phyloP scores from a whole-genome alignment of 1,140 invertebrate genomes.

The Papilio glaucus region DNA sequence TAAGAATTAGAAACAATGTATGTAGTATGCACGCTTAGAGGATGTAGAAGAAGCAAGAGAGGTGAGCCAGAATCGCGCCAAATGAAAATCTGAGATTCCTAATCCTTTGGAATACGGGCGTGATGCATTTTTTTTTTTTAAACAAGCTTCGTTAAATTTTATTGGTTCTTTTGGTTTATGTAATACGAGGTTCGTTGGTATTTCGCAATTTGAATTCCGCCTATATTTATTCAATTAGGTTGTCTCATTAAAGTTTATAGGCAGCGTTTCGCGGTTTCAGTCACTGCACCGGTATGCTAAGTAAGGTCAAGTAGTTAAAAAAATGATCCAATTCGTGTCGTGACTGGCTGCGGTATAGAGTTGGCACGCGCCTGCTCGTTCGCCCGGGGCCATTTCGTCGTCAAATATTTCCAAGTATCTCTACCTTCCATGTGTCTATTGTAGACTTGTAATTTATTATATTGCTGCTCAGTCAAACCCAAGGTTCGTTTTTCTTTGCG shows the following conservation, averaged over 20 bases:
- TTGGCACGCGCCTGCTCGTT: constrained; percentile 66
- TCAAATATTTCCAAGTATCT: constrained; percentile 68
- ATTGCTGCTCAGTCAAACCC: constrained; percentile 54
- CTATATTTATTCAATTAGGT: constrained; percentile 6
- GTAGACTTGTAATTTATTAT: constrained; percentile 76
- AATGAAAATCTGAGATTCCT: no score
- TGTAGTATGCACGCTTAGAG: no score
- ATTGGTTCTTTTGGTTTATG: not conserved
- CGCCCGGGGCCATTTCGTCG: constrained; percentile 59
- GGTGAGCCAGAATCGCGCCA: no score
- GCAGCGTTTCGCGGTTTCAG: constrained; percentile 31
- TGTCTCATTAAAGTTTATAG: constrained; percentile 23
- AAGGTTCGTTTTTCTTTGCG: constrained; percentile 59
- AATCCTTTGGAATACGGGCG: no score
- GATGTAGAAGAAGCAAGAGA: no score
- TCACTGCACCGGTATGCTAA: constrained; percentile 45
- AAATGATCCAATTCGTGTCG: constrained; percentile 68
- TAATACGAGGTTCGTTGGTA: not conserved
- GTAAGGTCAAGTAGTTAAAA: constrained; percentile 58
- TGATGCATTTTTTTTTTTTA: not conserved
- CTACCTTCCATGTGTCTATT: constrained; percentile 68
- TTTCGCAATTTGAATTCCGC: constrained; percentile 24
- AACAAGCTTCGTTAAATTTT: not conserved
- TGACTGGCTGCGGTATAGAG: constrained; percentile 62
- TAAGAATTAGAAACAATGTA: no score